Evolutionary conservation across 2,113 vertebrate species (phyloP).

Genomic region (Campylomormyrus numenius): DNA sequence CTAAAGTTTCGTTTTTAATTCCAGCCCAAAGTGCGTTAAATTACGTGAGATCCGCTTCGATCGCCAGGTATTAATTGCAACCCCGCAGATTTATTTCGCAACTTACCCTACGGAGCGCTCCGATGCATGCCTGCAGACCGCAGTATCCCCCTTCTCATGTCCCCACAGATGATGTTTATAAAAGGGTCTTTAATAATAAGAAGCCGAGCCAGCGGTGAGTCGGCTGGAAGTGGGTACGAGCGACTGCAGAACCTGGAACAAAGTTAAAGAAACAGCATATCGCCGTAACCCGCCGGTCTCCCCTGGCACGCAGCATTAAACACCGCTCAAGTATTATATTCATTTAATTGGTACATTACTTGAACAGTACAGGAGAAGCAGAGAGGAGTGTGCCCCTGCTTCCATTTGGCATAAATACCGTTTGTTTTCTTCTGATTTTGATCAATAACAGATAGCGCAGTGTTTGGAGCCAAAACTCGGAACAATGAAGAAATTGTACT

Average conservation of each 20-base stretch:
- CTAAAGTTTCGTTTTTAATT: not conserved
- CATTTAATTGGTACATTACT: not conserved
- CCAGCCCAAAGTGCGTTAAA: not conserved
- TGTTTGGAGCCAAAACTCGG: not conserved
- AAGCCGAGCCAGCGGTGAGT: not conserved
- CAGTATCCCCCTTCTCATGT: not conserved
- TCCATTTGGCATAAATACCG: not conserved
- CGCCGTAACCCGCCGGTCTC: not conserved
- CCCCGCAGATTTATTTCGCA: not conserved
- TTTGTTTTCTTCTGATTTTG: slow-evolving; percentile 9
- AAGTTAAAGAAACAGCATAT: not conserved
- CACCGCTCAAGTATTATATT: not conserved
- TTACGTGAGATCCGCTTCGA: not conserved
- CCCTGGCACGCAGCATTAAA: not conserved
- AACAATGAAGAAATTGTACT: slow-evolving; percentile 16
- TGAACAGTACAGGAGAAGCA: not conserved
- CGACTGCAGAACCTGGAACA: not conserved
- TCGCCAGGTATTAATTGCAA: not conserved
- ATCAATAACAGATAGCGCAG: not conserved
- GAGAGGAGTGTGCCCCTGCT: not conserved
- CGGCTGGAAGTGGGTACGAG: not conserved
- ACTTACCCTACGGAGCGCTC: not conserved
- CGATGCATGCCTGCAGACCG: not conserved
- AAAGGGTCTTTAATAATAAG: not conserved
- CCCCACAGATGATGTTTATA: not conserved